Conservation (phyloP, 1,140 invertebrate genomes). For the Eurosta solidaginis region DNA sequence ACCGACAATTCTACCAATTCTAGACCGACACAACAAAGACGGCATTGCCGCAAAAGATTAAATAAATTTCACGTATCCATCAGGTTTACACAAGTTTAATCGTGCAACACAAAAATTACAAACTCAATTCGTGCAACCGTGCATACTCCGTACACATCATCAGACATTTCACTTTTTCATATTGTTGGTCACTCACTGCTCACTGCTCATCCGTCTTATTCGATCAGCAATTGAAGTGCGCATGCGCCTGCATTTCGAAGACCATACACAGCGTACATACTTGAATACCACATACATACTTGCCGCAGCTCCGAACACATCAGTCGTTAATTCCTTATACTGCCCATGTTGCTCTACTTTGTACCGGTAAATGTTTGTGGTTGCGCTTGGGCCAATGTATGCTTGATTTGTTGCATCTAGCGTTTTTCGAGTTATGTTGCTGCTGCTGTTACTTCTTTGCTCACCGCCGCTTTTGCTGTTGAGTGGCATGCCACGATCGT, state of each 20-base stretch:
- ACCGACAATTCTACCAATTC: slow-evolving; percentile 50
- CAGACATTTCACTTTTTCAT: not conserved
- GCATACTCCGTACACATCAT: not conserved
- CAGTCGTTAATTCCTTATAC: too few species aligned
- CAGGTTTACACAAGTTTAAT: slow-evolving; percentile 46
- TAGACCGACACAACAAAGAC: slow-evolving; percentile 46
- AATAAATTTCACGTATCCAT: slow-evolving; percentile 51
- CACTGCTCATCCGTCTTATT: slow-evolving; percentile 59
- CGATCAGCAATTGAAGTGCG: slow-evolving; percentile 52
- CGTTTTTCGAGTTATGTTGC: not conserved
- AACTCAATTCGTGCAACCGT: slow-evolving; percentile 47
- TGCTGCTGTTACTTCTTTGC: not conserved
- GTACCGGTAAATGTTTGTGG: not conserved
- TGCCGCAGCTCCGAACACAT: not conserved
- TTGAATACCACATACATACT: slow-evolving; percentile 27
- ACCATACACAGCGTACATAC: slow-evolving; percentile 43
- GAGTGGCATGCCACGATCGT: slow-evolving; percentile 27
- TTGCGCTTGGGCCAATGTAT: too few species aligned
- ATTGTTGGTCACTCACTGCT: slow-evolving; percentile 43
- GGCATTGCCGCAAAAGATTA: slow-evolving; percentile 51
- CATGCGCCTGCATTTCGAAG: slow-evolving; percentile 28
- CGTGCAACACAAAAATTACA: slow-evolving; percentile 52
- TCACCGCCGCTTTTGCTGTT: not conserved
- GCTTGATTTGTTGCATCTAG: not conserved
- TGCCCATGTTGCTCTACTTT: not conserved